phyloP scores from a whole-genome alignment of 2,888 invertebrate species.

The Calameuta pallipes region DNA sequence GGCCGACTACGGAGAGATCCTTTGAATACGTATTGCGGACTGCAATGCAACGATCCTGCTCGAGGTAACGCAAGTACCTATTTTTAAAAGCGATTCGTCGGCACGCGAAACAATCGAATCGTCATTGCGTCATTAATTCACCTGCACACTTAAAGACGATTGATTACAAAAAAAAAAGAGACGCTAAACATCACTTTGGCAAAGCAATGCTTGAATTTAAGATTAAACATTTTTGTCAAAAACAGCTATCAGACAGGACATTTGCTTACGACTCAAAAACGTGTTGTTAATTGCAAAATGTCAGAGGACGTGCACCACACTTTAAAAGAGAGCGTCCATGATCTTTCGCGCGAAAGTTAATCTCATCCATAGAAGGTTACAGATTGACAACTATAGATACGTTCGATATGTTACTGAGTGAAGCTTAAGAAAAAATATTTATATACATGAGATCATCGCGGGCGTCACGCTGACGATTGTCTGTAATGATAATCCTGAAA shows the following conservation, averaged over 20 bases:
- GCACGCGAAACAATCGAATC: neutral
- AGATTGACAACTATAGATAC: neutral
- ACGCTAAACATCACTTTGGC: neutral
- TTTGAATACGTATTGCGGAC: neutral
- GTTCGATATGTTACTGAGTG: neutral
- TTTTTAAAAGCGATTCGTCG: conserved; percentile 36
- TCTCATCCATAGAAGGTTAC: neutral
- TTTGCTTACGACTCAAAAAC: neutral
- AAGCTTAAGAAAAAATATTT: neutral
- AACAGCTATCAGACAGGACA: neutral
- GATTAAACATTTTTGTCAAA: neutral
- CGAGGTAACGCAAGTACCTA: conserved; percentile 47
- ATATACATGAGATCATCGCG: neutral
- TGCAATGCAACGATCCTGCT: conserved; percentile 8
- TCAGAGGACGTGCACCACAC: neutral
- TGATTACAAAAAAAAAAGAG: neutral
- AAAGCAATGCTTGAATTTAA: neutral
- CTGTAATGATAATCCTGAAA: conserved; percentile 38
- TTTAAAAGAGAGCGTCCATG: neutral
- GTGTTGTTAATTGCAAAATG: neutral
- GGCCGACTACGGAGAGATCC: conserved; percentile 25
- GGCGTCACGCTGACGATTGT: conserved; percentile 43
- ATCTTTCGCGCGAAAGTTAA: neutral
- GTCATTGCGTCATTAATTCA: neutral
- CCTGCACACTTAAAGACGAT: neutral